phyloP scores from a whole-genome alignment of 1,140 invertebrate species.

The Drosophila novamexicana region DNA sequence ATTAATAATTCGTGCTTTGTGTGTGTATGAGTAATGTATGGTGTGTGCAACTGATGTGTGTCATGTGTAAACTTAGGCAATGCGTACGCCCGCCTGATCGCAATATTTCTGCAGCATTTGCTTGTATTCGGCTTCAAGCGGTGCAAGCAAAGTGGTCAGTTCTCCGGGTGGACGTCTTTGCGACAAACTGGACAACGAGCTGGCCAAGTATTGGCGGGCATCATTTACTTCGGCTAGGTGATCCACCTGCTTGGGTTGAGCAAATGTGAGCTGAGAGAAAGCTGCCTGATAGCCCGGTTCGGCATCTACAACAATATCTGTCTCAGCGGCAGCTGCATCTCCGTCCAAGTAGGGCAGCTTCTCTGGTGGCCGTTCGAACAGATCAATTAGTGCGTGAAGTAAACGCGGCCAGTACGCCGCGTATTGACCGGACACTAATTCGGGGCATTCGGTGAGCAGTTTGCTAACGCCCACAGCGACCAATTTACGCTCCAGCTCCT shows the following conservation, averaged over 20 bases:
- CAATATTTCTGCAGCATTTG: slow-evolving; percentile 81
- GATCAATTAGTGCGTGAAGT: slow-evolving; percentile 90
- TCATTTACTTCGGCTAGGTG: slow-evolving; percentile 88
- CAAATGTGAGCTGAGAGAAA: slow-evolving; percentile 95
- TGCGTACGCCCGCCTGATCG: slow-evolving; percentile 72
- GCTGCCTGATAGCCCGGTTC: slow-evolving; percentile 93
- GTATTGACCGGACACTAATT: slow-evolving; percentile 67
- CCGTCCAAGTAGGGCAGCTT: slow-evolving; percentile 89
- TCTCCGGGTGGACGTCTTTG: slow-evolving; percentile 86
- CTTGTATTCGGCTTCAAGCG: slow-evolving; percentile 67
- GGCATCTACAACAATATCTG: slow-evolving; percentile 87
- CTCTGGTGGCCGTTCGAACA: slow-evolving; percentile 96
- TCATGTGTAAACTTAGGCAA: slow-evolving; percentile 45
- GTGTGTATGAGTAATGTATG: slow-evolving; percentile 4
- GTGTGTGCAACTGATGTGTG: slow-evolving; percentile 29
- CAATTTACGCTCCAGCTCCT: slow-evolving; percentile 93
- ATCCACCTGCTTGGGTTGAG: slow-evolving; percentile 90
- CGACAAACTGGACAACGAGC: slow-evolving; percentile 88
- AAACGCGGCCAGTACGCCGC: slow-evolving; percentile 84
- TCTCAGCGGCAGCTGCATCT: slow-evolving; percentile 88
- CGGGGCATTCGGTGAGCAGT: slow-evolving; percentile 91
- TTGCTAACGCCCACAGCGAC: slow-evolving; percentile 95
- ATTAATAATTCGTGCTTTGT: slow-evolving; percentile 32
- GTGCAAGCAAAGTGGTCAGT: slow-evolving; percentile 84
- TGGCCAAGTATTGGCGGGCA: slow-evolving; percentile 88